Conservation (phyloP, 1,140 invertebrate genomes). For the Bombyx mandarina region DNA sequence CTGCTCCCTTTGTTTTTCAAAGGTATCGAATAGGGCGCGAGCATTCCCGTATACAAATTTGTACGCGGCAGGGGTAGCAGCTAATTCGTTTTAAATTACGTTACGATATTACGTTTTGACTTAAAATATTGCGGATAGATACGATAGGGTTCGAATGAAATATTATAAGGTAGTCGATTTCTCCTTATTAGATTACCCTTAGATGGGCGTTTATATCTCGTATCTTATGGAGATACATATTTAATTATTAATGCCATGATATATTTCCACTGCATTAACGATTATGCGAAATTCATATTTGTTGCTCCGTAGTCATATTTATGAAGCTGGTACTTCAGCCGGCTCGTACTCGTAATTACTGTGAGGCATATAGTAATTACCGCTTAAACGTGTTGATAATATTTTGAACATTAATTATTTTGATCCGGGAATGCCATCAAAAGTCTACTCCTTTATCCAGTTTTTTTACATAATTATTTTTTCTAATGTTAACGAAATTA, state of each 20-base stretch:
- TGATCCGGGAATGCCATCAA: not conserved
- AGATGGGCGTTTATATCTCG: constrained; percentile 16
- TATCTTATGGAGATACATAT: not conserved
- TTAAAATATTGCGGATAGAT: constrained; percentile 62
- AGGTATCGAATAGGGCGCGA: constrained; percentile 47
- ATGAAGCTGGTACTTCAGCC: not conserved
- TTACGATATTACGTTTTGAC: constrained; percentile 61
- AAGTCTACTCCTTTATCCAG: not conserved
- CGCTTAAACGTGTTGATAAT: not conserved
- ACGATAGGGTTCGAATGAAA: constrained; percentile 54
- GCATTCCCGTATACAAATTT: constrained; percentile 59
- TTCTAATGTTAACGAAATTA: too few relatives aligned
- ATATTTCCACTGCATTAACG: not conserved
- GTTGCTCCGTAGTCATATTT: not conserved
- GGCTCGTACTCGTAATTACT: not conserved
- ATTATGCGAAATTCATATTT: not conserved
- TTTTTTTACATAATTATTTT: not conserved
- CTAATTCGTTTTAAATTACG: constrained; percentile 70
- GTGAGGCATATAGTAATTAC: constrained; percentile 1
- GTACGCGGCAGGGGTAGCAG: constrained; percentile 43
- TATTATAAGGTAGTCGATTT: constrained; percentile 34
- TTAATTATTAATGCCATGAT: not conserved
- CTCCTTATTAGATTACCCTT: constrained; percentile 38
- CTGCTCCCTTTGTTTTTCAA: constrained; percentile 59
- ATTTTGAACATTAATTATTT: constrained; percentile 1